Percentiles rank a stretch among this genome's conserved stretches.
Conservation (phyloP, 2,888 invertebrate genomes). For the Drosophila mulleri region DNA sequence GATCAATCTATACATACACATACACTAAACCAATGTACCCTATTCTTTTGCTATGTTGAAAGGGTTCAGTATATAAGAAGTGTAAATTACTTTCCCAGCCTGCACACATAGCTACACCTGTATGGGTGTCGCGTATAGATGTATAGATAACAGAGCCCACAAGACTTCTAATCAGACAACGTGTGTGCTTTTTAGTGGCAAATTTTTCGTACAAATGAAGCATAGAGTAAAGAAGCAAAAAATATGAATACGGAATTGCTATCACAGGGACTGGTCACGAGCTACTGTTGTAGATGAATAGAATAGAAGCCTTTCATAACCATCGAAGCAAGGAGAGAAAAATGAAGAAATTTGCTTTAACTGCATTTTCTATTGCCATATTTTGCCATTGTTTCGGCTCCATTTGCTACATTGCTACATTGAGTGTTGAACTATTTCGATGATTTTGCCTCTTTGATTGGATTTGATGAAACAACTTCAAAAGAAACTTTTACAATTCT, state of each 20-base stretch:
- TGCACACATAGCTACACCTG: background rate
- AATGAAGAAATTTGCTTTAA: background rate
- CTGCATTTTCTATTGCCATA: constrained; percentile 4
- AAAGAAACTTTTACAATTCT: background rate
- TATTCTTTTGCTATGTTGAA: background rate
- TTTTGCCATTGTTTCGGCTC: constrained; percentile 2
- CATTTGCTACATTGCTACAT: constrained; percentile 3
- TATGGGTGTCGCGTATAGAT: constrained; percentile 21
- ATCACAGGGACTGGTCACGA: background rate
- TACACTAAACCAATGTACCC: background rate
- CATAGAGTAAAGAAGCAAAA: constrained; percentile 38
- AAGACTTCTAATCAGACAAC: constrained; percentile 27
- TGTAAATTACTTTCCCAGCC: constrained; percentile 23
- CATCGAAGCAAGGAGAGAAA: background rate
- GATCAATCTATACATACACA: no score
- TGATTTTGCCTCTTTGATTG: background rate
- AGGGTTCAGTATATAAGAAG: background rate
- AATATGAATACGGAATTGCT: constrained; percentile 21
- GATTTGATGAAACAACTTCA: background rate
- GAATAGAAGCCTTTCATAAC: background rate
- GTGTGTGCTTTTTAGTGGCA: constrained; percentile 47
- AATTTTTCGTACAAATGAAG: constrained; percentile 49
- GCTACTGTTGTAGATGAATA: background rate
- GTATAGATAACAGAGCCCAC: constrained; percentile 13
- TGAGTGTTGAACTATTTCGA: background rate